Conservation (phyloP, 2,888 invertebrate genomes). For the Leptopilina myrica region DNA sequence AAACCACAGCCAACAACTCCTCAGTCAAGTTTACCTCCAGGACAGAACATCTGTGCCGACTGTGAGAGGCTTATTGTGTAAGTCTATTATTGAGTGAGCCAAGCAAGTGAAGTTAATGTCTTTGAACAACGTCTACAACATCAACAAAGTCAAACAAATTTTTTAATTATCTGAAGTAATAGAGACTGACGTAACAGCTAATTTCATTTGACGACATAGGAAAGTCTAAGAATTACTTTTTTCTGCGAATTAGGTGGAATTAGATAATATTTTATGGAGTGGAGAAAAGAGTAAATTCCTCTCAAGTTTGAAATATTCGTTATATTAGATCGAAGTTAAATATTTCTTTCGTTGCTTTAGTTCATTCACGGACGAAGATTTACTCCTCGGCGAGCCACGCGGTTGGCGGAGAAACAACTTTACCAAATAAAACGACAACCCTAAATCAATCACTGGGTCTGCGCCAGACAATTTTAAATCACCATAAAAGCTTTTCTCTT, state of each 20-base stretch:
- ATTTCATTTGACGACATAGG: no score
- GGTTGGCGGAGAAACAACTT: slow-evolving; percentile 81
- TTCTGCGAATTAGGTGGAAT: background rate
- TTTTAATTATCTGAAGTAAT: background rate
- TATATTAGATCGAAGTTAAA: slow-evolving; percentile 28
- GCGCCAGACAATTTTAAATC: slow-evolving; percentile 57
- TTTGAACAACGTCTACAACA: slow-evolving; percentile 37
- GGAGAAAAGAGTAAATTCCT: no score
- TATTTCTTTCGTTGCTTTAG: slow-evolving; percentile 66
- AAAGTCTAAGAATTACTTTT: no score
- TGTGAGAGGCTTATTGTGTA: slow-evolving; percentile 99
- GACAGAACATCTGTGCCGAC: slow-evolving; percentile 96
- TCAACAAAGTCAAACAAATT: background rate
- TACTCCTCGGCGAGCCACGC: slow-evolving; percentile 89
- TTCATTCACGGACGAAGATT: slow-evolving; percentile 79
- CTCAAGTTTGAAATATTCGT: background rate
- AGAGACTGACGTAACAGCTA: background rate
- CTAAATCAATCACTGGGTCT: slow-evolving; percentile 75
- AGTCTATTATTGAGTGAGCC: slow-evolving; percentile 77
- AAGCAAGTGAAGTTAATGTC: slow-evolving; percentile 19
- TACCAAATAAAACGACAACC: slow-evolving; percentile 80
- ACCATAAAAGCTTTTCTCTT: slow-evolving; percentile 67
- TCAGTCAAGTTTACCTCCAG: slow-evolving; percentile 84
- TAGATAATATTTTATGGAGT: background rate
- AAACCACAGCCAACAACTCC: slow-evolving; percentile 78